Evolutionary conservation across 2,888 invertebrate genomes (phyloP), one percentile per base, ranked within the genome.

Genomic region (Kuschelorhynchus macadamiae): DNA sequence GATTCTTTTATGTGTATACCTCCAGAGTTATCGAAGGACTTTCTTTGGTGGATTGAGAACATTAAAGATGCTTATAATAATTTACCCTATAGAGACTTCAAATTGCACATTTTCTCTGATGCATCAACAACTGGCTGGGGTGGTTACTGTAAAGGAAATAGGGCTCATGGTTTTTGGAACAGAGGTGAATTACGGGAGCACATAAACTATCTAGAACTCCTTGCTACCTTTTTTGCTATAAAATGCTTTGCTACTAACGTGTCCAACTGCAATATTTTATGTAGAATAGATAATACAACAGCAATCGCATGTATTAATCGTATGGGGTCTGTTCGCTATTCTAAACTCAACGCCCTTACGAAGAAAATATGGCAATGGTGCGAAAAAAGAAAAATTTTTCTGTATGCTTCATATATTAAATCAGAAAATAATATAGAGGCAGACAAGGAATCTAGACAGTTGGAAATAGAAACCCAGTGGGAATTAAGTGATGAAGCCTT

Each of bases 71-170:
- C 25, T 7, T 25, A 5, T 25, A 25, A 25, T 25, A 5, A 25
- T 7, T 25, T 25, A 25, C 25, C 7, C 4, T 25, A n/a, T n/a
- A n/a, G n/a, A n/a, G n/a, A n/a, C n/a, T n/a, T n/a, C 25, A 25
- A 25, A 25, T 25, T 42, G 41, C 14, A 61, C 65, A 72, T 73
- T 30, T 76, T 60, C 49, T 67, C 74, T 9, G 75, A 75, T 47
- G 74, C 74, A 4, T 76, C 74, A 8, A 44, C 39, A 2, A 56
- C 67, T 9, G 74, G 72, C 11, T 76, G 75, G 74, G 74, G 75
- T n/a, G 49, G 39, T n/a, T 63, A 57, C 32, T 72, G 70, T 57
- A 68, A 70, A 16, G 64, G 49, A 0, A 4, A 50, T 7, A 52
- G 25, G 8, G 44, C 64, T 14, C 61, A 57, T 20, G 75, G 75